These are phyloP conservation scores for Pteromalus puparum DNA, from an alignment of 1,140 invertebrate genomes.

Conservation along the genomic window DNA sequence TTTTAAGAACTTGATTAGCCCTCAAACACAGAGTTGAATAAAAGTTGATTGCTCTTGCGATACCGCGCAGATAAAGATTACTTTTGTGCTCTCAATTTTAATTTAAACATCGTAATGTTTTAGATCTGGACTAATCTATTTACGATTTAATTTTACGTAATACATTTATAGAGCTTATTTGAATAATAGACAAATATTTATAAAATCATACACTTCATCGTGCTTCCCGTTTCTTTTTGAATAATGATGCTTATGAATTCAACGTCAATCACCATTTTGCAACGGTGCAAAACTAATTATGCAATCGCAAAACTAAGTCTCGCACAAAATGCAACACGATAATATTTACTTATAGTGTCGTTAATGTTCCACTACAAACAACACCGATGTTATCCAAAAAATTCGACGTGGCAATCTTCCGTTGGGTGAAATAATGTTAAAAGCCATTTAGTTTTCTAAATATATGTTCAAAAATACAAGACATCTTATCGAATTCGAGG, in stretches of 20 bases:
- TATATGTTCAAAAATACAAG: neutral
- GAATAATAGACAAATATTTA: too few relatives aligned
- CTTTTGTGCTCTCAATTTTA: neutral
- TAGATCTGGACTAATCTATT: neutral
- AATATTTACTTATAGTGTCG: neutral
- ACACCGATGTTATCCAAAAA: neutral
- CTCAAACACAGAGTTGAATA: neutral
- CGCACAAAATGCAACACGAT: neutral
- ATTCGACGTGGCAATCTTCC: neutral
- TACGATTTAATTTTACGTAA: neutral
- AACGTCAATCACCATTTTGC: too few relatives aligned
- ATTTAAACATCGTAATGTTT: neutral
- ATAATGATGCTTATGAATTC: too few relatives aligned
- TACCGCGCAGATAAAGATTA: neutral
- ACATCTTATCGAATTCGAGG: conserved; percentile 1
- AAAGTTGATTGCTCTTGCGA: neutral
- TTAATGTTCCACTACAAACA: neutral
- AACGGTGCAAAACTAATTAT: neutral
- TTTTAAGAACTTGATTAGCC: neutral
- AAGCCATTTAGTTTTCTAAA: neutral
- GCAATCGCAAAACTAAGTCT: neutral
- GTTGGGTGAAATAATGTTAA: neutral
- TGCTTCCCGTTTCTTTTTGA: too few relatives aligned
- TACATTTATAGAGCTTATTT: neutral
- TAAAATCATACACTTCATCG: too few relatives aligned